Base-by-base conservation (phyloP, 2,113 vertebrate genomes). In the Mystacornis crossleyi region DNA sequence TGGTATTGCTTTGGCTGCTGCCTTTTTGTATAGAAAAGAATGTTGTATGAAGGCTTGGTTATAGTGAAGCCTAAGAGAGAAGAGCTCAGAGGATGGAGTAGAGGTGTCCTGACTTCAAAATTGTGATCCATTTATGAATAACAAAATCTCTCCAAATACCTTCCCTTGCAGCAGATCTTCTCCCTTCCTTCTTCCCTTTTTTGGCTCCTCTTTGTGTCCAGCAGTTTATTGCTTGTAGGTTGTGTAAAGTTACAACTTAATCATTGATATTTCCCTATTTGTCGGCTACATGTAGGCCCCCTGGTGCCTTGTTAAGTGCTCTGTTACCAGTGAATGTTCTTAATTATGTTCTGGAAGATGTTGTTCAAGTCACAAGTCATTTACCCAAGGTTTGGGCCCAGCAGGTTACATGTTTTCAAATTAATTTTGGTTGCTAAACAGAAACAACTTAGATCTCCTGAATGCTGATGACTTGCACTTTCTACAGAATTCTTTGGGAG, bases 401-500 rank as follows among this genome's bases (percentile, higher is more conserved):
- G 95, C 91, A 96, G 95, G 94, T 93, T 94, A 81, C 84, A 89
- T 60, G 62, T 96, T 92, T 88, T 96, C 47, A 91, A 81, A 96
- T 96, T 95, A 91, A 86, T 95, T 90, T 88, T 53, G 65, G 47
- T 78, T 96, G 67, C 85, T 93, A 83, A 94, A 77, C 16, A 85
- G 91, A 85, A 95, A 61, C 38, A 25, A 25, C 71, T 57, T 65
- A 54, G 50, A 82, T 90, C 51, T 82, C 31, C 50, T 69, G 70
- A 94, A 50, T 85, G 50, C 73, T 93, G 87, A 51, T 93, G 87
- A 73, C 66, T 61, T 91, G 20, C 16, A 24, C 20, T 92, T 85
- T 42, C 8, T 48, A 25, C 23, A 45, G 66, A 95, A 77, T 90
- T 95, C 66, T 80, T 5, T 28, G 38, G 66, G 28, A 93, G 73